Conservation (phyloP, 2,888 invertebrate genomes). For the Phengaris arion region DNA sequence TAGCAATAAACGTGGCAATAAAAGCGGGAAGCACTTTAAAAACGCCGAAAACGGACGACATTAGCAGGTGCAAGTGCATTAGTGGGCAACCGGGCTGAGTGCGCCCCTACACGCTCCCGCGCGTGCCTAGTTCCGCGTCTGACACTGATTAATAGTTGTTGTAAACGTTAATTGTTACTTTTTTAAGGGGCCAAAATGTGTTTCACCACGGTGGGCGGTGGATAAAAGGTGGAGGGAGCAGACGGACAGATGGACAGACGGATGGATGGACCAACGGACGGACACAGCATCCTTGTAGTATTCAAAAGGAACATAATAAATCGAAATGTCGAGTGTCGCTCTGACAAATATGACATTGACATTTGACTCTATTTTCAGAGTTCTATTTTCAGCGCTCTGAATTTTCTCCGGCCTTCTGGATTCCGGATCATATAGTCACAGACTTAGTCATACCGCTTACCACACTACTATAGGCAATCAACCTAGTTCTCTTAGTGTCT, state of each 20-base stretch:
- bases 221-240: not conserved
- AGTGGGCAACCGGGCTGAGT: constrained; percentile 6
- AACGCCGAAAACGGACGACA: constrained; percentile 19
- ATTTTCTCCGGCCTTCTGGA: too few relatives aligned
- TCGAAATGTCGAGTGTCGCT: too few relatives aligned
- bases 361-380: too few relatives aligned
- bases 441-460: too few relatives aligned
- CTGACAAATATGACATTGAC: too few relatives aligned
- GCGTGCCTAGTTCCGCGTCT: not conserved
- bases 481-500: too few relatives aligned
- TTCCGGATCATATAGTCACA: too few relatives aligned
- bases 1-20: constrained; percentile 11
- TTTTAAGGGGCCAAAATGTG: not conserved
- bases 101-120: not conserved
- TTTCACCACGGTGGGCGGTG: not conserved
- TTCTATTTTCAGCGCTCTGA: too few relatives aligned
- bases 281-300: too few relatives aligned
- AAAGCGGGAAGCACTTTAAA: constrained; percentile 11
- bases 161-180: not conserved
- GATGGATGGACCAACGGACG: not conserved
- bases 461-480: too few relatives aligned
- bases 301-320: too few relatives aligned
- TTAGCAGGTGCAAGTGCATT: constrained; percentile 24
- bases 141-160: constrained; percentile 7
- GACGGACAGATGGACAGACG: not conserved